Conservation (phyloP, 1,140 invertebrate species). For the Euwallacea similis region DNA sequence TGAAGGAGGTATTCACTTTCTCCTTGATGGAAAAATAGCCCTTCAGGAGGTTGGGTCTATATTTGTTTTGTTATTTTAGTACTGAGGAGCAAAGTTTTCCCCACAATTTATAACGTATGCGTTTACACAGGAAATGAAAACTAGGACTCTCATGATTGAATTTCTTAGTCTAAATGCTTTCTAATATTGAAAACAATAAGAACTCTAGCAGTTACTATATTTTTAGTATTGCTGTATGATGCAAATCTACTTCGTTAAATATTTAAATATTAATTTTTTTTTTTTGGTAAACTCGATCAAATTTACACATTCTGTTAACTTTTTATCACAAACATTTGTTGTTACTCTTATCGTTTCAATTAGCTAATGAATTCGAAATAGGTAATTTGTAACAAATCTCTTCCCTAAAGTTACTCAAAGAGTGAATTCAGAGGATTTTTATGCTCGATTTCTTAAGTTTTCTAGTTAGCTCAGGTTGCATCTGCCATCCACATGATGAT, state of each 20-base stretch:
- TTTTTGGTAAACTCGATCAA: background rate
- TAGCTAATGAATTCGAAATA: background rate
- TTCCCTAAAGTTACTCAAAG: background rate
- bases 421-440: no score
- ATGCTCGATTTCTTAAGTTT: no score
- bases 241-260: background rate
- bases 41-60: background rate
- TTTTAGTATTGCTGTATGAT: background rate
- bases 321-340: background rate
- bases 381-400: background rate
- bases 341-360: background rate
- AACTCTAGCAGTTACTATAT: background rate
- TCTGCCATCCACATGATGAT: no score
- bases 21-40: background rate
- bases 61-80: background rate
- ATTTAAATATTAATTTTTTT: background rate
- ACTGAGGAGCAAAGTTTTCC: background rate
- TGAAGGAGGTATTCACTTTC: background rate
- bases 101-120: background rate
- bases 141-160: background rate
- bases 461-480: no score
- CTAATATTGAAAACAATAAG: no score
- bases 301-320: background rate
- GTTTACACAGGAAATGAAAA: background rate
- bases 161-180: no score